Conservation (phyloP, 2,797 vertebrate species). For the Oryzias sinensis region DNA sequence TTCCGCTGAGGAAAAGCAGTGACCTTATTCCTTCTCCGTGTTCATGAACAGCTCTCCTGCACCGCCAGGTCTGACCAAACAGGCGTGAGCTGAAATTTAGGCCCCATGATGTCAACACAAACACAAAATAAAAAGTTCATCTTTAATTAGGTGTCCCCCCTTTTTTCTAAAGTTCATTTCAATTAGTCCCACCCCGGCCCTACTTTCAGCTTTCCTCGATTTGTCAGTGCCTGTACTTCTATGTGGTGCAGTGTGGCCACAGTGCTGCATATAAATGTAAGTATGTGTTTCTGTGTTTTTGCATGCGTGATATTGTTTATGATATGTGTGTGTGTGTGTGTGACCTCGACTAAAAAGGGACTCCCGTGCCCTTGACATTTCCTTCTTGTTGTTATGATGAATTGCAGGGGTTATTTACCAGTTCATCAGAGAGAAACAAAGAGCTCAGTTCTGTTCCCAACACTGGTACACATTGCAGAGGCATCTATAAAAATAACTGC, state of each 20-base stretch:
- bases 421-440: slow-evolving; percentile 61
- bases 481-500: slow-evolving; percentile 52
- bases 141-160: slow-evolving; percentile 81
- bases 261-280: slow-evolving; percentile 41
- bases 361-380: slow-evolving; percentile 80
- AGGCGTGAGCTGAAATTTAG: slow-evolving; percentile 72
- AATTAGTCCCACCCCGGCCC: slow-evolving; percentile 86
- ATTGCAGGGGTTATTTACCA: slow-evolving; percentile 69
- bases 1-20: slow-evolving; percentile 65
- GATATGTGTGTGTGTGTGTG: slow-evolving; percentile 55
- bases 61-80: slow-evolving; percentile 58
- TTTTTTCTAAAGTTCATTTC: slow-evolving; percentile 88
- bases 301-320: slow-evolving; percentile 54
- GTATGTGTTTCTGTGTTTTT: slow-evolving; percentile 41
- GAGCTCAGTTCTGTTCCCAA: slow-evolving; percentile 55
- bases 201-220: slow-evolving; percentile 77
- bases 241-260: slow-evolving; percentile 54
- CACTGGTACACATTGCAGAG: slow-evolving; percentile 37
- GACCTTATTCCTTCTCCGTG: slow-evolving; percentile 73
- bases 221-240: slow-evolving; percentile 77
- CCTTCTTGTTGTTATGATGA: slow-evolving; percentile 70
- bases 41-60: slow-evolving; percentile 45
- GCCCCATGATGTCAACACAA: slow-evolving; percentile 76
- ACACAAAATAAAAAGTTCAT: slow-evolving; percentile 78
- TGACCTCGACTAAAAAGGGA: slow-evolving; percentile 65